Base-by-base conservation (phyloP, 1,140 invertebrate genomes). In the Heliconius congener region DNA sequence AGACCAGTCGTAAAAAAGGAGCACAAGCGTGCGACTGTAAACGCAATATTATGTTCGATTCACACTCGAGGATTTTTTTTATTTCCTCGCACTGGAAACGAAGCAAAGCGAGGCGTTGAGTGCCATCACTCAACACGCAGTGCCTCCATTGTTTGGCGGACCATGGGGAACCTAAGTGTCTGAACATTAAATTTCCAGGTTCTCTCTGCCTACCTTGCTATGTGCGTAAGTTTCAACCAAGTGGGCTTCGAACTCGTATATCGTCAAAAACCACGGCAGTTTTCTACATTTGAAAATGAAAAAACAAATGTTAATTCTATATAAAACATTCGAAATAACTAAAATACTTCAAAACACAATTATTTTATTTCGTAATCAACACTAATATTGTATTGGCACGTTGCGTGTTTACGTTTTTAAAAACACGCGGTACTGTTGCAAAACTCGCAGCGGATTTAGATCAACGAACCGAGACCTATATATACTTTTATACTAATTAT, bases 401-500 rank as follows among this genome's bases (percentile, higher is more conserved):
- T 60, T 16, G 39, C 19, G 16, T 76, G 78, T 79, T 79, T 79
- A 76, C 74, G 66, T 79, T 79, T 75, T 78, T 50, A 55, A 71
- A 71, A 72, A 9, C 50, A 60, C 37, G 34, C 19, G 39, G 37
- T 27, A 55, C n/a, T 76, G 60, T 80, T 80, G 74, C 60, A 57
- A 76, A 80, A 80, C 30, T 50, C 34, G 30, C 74, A 27, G 50
- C 37, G 46, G 42, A 80, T 72, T 60, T 80, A 71, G 39, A 80
- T 23, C 74, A 76, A 73, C 52, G 74, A 76, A 80, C 74, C 74
- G 60, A 66, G 60, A 70, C 13, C 74, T 80, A 80, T 73, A 73
- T 60, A 66, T 80, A 76, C 13, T 52, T 52, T 19, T 52, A 52
- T 19, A 19, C 6, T 18, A 6, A 52, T 23, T 52, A 52, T 19